These are phyloP conservation scores for Platygyra sinensis DNA, from an alignment of 64 coral and sea anemone genomes.

Conservation along the genomic window DNA sequence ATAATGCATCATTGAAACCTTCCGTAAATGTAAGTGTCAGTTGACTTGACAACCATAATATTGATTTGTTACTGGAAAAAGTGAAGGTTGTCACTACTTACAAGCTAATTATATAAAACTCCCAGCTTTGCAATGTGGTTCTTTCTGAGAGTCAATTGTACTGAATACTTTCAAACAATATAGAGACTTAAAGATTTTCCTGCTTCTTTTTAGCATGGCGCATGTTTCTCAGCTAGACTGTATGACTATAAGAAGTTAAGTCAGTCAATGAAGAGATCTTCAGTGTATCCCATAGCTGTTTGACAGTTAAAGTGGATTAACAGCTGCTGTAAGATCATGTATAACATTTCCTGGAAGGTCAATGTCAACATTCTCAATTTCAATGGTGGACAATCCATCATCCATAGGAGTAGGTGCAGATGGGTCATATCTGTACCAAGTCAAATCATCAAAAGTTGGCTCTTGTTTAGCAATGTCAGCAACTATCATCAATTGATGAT, in stretches of 20 bases:
- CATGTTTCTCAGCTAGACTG: not conserved
- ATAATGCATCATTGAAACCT: not conserved
- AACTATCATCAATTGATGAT: too few species aligned
- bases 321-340: conserved; percentile 56
- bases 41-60: conserved; percentile 8
- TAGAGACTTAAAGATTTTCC: conserved; percentile 23
- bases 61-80: not conserved
- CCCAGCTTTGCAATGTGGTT: conserved; percentile 26
- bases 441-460: conserved; percentile 47
- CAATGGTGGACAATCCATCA: conserved; percentile 59
- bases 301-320: conserved; percentile 80
- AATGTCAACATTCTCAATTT: conserved; percentile 56
- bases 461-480: not conserved
- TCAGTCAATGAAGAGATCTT: conserved; percentile 76
- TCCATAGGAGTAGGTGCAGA: conserved; percentile 60
- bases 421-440: conserved; percentile 73
- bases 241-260: conserved; percentile 57
- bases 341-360: conserved; percentile 57
- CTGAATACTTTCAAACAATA: conserved; percentile 37
- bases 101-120: not conserved
- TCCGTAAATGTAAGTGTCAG: not conserved
- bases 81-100: not conserved
- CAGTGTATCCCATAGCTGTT: conserved; percentile 91
- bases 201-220: conserved; percentile 15
- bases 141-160: conserved; percentile 35